These are phyloP conservation scores for Neocrepidodera transversa DNA, from an alignment of 2,888 invertebrate genomes.

Conservation along the genomic window DNA sequence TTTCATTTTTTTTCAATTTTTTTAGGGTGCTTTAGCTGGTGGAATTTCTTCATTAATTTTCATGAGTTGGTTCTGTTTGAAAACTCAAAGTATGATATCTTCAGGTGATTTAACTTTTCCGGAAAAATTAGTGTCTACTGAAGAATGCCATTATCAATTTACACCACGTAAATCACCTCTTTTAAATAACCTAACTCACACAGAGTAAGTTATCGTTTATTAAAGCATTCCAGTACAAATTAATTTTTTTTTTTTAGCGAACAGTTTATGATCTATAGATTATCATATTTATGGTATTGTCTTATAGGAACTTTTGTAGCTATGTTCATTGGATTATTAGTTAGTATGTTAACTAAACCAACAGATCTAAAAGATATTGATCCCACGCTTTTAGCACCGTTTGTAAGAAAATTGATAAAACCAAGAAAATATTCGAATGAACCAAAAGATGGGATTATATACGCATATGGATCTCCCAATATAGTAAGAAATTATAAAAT, in stretches of 20 bases:
- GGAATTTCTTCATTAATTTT: constrained; percentile 68
- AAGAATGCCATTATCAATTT: constrained; percentile 70
- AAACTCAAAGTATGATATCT: constrained; percentile 73
- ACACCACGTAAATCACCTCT: constrained; percentile 30
- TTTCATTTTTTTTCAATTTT: constrained; percentile 26
- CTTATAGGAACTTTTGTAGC: constrained; percentile 73
- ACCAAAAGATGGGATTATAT: constrained; percentile 54
- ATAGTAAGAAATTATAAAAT: constrained; percentile 1
- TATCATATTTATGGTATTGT: constrained; percentile 83
- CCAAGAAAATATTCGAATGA: constrained; percentile 55
- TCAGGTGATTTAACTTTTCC: constrained; percentile 67
- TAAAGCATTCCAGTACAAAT: not conserved
- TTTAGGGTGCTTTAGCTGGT: constrained; percentile 71
- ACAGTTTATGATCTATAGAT: constrained; percentile 67
- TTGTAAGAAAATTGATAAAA: constrained; percentile 65
- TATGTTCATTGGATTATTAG: constrained; percentile 69
- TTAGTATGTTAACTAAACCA: constrained; percentile 72
- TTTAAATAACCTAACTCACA: constrained; percentile 50
- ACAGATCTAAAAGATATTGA: constrained; percentile 65
- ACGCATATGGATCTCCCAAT: constrained; percentile 56
- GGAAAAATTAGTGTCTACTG: constrained; percentile 69
- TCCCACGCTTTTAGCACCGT: constrained; percentile 69
- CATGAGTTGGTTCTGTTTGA: constrained; percentile 74
- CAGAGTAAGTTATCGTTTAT: constrained; percentile 46
- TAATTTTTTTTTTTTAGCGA: constrained; percentile 64